Evolutionary conservation across 2,113 vertebrate genomes (phyloP).

Genomic region (Dicaeum eximium): DNA sequence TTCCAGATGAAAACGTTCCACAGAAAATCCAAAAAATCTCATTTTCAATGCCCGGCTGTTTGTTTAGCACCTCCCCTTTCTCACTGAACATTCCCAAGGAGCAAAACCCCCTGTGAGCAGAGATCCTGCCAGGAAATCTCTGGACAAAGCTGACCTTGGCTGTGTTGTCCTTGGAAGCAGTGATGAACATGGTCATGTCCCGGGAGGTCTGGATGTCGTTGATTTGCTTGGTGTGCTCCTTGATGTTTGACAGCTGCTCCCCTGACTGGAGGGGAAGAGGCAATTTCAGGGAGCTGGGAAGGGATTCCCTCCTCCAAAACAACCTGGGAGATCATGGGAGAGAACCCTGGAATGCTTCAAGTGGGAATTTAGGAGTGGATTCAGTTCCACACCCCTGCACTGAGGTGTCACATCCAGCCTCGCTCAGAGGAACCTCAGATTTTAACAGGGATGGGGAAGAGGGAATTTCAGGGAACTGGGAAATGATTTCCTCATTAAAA

Average conservation of each 20-base stretch:
- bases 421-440: rapidly evolving
- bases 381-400: rapidly evolving
- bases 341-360: not conserved
- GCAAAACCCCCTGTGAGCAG: not conserved
- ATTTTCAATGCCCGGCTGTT: rapidly evolving
- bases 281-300: not conserved
- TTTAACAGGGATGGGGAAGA: not conserved
- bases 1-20: rapidly evolving
- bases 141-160: conserved; percentile 82
- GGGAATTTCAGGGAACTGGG: not conserved
- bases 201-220: conserved; percentile 94
- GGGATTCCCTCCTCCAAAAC: rapidly evolving
- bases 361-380: too few species aligned
- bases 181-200: conserved; percentile 96
- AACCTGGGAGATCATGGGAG: not conserved
- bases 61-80: not conserved
- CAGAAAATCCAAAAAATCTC: rapidly evolving
- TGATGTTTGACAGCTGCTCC: conserved; percentile 84
- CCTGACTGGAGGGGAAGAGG: conserved; percentile 77
- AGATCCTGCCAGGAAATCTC: not conserved
- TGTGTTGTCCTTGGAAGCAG: conserved; percentile 92
- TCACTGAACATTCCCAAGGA: not conserved
- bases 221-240: conserved; percentile 95
- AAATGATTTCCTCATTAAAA: not conserved
- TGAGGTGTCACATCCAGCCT: not conserved